Evolutionary conservation across 2,797 vertebrate species (phyloP), one percentile per base, ranked within the genome.

Genomic region (Atherinosoma microstoma): DNA sequence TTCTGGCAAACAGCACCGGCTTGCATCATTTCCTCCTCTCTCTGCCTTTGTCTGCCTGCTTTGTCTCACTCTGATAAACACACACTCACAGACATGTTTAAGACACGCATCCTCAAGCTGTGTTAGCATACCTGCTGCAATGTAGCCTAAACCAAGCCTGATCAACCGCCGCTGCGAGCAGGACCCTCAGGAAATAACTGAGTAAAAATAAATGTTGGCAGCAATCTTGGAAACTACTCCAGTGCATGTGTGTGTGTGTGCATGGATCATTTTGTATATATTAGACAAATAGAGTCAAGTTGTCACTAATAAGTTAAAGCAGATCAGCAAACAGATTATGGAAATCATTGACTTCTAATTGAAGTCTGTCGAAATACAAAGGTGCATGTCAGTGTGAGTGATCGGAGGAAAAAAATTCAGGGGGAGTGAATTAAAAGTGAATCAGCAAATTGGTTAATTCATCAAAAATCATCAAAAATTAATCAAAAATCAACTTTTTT

Each of bases 121-220:
- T 86, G 81, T 85, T 87, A 74, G 56, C 82, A 86, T 84, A 75
- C 64, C 78, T 75, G 63, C 78, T n/a, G 51, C 58, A n/a, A 11
- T 6, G 15, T n/a, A 54, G 61, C 59, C 78, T 80, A 84, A 89
- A 87, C 76, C 20, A 0, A 71, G 36, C 24, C 60, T 84, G 82
- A 86, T 73, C 1, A 27, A 87, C 61, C 51, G 75, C 67, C 34
- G 58, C 61, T 65, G n/a, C 1, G 22, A 65, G 1, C 35, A 58
- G 60, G 42, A 64, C 36, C 62, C 73, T 9, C 51, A 71, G 75
- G 79, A 80, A 83, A 67, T 65, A 16, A 36, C 36, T 57, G 22
- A 1, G 0, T 59, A 56, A 69, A 47, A 47, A 47, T n/a, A 60
- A 61, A 72, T 16, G 32, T 27, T 73, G 63, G 57, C 71, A 54